Conservation (phyloP, 2,797 vertebrate genomes). For the Erethizon dorsatum region DNA sequence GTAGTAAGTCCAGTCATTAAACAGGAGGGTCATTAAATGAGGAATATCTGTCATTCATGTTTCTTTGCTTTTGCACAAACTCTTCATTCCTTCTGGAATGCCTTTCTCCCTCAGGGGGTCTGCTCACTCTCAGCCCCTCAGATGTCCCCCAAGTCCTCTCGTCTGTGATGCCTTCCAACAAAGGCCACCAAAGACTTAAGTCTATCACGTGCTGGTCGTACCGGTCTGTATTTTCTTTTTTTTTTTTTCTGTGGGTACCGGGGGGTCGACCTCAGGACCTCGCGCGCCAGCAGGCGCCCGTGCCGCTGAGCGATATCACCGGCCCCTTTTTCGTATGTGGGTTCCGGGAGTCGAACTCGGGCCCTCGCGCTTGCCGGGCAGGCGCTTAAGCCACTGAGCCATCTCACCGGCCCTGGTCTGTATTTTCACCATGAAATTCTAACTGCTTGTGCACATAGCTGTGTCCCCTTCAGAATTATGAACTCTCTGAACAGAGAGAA, state of each 20-base stretch:
- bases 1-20: not conserved
- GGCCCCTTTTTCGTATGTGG: too few species aligned
- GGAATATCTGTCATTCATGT: not conserved
- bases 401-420: not conserved
- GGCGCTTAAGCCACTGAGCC: too few species aligned
- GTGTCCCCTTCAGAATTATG: slow-evolving; percentile 51
- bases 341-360: too few species aligned
- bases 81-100: slow-evolving; percentile 51
- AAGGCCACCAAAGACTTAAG: not conserved
- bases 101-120: not conserved
- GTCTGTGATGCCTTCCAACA: not conserved
- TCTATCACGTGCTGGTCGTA: not conserved
- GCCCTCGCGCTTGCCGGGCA: too few species aligned
- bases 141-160: slow-evolving; percentile 13
- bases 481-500: slow-evolving; percentile 4
- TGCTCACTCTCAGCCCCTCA: slow-evolving; percentile 20
- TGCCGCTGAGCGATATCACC: too few species aligned
- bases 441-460: not conserved
- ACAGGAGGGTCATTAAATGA: not conserved
- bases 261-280: too few species aligned
- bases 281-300: too few species aligned
- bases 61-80: slow-evolving; percentile 42
- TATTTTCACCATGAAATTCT: slow-evolving; percentile 65
- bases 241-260: too few species aligned
- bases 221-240: too few species aligned